These are phyloP conservation scores for Phalacrocorax brasilianus DNA, from an alignment of 2,113 vertebrate genomes.

Conservation along the genomic window DNA sequence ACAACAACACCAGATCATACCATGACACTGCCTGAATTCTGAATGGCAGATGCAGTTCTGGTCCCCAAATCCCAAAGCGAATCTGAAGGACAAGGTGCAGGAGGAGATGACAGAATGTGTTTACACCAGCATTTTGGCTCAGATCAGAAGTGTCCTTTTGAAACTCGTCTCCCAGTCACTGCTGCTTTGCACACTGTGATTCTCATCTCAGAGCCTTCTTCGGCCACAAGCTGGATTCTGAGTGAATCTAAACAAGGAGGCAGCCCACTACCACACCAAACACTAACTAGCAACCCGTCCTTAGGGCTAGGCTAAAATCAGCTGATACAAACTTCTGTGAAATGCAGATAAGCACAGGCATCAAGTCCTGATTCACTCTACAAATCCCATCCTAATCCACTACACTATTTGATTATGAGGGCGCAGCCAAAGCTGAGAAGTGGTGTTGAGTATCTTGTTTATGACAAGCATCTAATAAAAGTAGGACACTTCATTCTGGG, in stretches of 20 bases:
- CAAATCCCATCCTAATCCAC: not conserved
- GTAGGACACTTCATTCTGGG: not conserved
- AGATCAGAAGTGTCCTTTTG: not conserved
- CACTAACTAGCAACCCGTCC: not conserved
- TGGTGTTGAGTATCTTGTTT: not conserved
- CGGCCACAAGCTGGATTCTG: not conserved
- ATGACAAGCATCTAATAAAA: not conserved
- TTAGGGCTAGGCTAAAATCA: not conserved
- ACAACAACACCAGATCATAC: not conserved
- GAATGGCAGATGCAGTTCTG: not conserved
- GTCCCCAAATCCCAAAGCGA: not conserved
- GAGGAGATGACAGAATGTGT: rapidly evolving
- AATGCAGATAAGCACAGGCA: not conserved
- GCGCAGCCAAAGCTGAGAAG: not conserved
- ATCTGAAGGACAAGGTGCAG: not conserved
- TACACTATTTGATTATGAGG: rapidly evolving
- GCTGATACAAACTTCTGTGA: not conserved
- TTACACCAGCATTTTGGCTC: not conserved
- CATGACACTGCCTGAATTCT: not conserved
- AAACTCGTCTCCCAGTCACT: not conserved
- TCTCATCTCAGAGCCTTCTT: not conserved
- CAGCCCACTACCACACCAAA: not conserved
- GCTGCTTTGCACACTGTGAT: rapidly evolving
- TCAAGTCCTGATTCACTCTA: not conserved
- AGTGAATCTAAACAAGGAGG: not conserved